A percentile compares a stretch with the other conserved stretches of the same genome.
These are phyloP conservation scores for Calycopis cecrops DNA, from an alignment of 1,140 invertebrate genomes.

Conservation along the genomic window DNA sequence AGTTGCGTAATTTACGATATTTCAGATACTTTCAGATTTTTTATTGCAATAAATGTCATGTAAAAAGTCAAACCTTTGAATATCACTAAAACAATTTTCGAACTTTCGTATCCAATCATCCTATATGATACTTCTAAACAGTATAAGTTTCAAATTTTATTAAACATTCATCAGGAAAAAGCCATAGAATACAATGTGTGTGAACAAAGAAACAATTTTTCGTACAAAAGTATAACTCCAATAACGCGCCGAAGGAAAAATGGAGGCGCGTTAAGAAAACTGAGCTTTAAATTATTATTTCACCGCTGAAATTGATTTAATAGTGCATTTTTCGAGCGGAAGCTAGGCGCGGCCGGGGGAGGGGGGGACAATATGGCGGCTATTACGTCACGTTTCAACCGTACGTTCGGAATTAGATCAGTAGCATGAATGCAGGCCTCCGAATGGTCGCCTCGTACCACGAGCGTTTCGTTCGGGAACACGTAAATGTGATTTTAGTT, in stretches of 20 bases:
- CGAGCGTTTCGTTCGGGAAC: conserved; percentile 18
- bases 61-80: too few species aligned
- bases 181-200: too few species aligned
- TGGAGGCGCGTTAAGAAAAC: not conserved
- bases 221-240: too few species aligned
- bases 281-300: conserved; percentile 19
- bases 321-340: conserved; percentile 59
- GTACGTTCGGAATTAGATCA: conserved; percentile 67
- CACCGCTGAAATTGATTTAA: conserved; percentile 51
- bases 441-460: conserved; percentile 25
- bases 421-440: conserved; percentile 42
- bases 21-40: too few species aligned
- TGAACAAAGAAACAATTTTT: too few species aligned
- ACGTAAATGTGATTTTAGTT: conserved; percentile 25
- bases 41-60: too few species aligned
- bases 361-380: conserved; percentile 55
- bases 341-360: conserved; percentile 44
- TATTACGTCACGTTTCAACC: conserved; percentile 65
- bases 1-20: too few species aligned
- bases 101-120: too few species aligned
- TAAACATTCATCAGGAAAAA: too few species aligned
- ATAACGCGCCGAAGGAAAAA: not conserved
- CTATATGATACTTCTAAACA: too few species aligned
- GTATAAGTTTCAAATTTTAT: too few species aligned
- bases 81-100: too few species aligned